Evolutionary conservation across 2,888 invertebrate genomes (phyloP), one percentile per base, ranked within the genome.

Genomic region (Folsomia manolachei): DNA sequence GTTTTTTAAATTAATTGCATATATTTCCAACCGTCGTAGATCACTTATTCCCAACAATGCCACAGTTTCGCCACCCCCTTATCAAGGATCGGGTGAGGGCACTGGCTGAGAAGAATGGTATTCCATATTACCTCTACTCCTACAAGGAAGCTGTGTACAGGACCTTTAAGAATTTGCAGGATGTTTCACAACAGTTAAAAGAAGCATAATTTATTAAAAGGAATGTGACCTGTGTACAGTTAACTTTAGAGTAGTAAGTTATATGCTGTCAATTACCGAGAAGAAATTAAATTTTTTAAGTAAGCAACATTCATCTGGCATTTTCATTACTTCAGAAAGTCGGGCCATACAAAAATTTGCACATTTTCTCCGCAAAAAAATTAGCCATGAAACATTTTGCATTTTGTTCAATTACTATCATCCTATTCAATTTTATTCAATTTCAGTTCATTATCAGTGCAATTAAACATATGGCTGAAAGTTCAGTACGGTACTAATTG

Each of bases 21-120:
- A 76, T 76, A n/a, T n/a, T n/a, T n/a, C n/a, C n/a, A n/a, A n/a
- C n/a, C n/a, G n/a, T n/a, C 61, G 76, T 74, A 61, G 74, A 76
- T 51, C 76, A 74, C 27, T 70, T 73, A 39, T 76, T 76, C 63
- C 76, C 76, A 64, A 76, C 76, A 0, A 76, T 76, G 76, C 76
- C 76, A 11, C 76, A 76, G 56, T 76, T 74, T 61, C 60, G 74
- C 11, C 74, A 76, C 61, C 71, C 76, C 0, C 51, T 53, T 21
- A 64, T 76, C 60, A 66, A 69, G 60, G 65, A 67, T 14, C 64
- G 74, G 26, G 76, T 76, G 1, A 72, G 39, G 60, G 76, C 76
- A 7, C 63, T 76, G 18, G 76, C 76, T n/a, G 73, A 76, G 24
- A 76, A 74, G 62, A 74, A 76, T 26, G 69, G 70, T 1, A 74